phyloP scores from a whole-genome alignment of 2,797 vertebrate genomes.

The Philypnodon macrostomus region DNA sequence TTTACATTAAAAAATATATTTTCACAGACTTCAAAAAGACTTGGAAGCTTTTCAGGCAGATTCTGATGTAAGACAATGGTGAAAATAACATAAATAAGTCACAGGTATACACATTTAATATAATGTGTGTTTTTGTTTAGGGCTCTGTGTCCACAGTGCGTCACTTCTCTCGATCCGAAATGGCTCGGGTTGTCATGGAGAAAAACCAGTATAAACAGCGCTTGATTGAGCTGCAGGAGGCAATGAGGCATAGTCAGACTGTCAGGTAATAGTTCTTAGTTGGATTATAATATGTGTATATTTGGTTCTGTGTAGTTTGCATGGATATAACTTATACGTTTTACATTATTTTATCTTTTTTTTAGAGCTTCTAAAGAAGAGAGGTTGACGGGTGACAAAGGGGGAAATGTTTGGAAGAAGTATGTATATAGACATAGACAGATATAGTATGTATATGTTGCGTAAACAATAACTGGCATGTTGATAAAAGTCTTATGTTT shows the following conservation, averaged over 20 bases:
- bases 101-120: background rate
- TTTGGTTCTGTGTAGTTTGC: background rate
- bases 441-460: no score
- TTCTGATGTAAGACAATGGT: slow-evolving; percentile 67
- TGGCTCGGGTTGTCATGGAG: slow-evolving; percentile 87
- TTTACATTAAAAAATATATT: slow-evolving; percentile 1
- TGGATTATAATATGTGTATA: no score
- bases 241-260: slow-evolving; percentile 68
- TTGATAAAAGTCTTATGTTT: background rate
- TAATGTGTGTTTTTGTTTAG: slow-evolving; percentile 50
- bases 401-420: slow-evolving; percentile 75
- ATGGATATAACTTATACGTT: background rate
- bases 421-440: no score
- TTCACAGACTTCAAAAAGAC: slow-evolving; percentile 70
- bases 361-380: slow-evolving; percentile 71
- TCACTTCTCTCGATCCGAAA: slow-evolving; percentile 84
- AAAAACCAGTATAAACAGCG: slow-evolving; percentile 89
- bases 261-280: slow-evolving; percentile 52
- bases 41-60: slow-evolving; percentile 70
- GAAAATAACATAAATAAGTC: background rate
- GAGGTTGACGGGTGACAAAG: slow-evolving; percentile 63
- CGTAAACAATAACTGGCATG: no score
- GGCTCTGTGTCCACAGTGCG: slow-evolving; percentile 61
- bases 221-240: slow-evolving; percentile 84
- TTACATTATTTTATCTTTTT: no score